These are phyloP conservation scores for Amphipyra berbera DNA, from an alignment of 2,888 invertebrate genomes.

Conservation along the genomic window DNA sequence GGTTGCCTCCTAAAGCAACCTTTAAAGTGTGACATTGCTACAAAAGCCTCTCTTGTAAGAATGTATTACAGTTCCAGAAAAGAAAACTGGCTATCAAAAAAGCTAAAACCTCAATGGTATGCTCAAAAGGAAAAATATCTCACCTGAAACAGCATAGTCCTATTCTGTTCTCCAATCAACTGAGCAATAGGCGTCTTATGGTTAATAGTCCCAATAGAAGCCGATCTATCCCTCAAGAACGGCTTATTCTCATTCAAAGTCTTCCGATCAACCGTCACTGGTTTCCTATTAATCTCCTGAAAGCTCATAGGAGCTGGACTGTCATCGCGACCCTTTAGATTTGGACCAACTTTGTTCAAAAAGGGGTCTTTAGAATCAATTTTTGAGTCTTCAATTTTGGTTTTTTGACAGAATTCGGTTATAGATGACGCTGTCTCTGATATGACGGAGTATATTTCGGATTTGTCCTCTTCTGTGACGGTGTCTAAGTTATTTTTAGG, in stretches of 20 bases:
- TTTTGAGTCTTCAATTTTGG: slow-evolving; percentile 36
- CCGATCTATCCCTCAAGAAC: slow-evolving; percentile 89
- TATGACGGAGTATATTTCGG: slow-evolving; percentile 70
- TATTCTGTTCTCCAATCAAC: slow-evolving; percentile 93
- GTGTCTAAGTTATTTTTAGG: slow-evolving; percentile 80
- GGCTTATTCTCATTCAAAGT: slow-evolving; percentile 80
- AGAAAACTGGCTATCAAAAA: no score
- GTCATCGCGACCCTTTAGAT: slow-evolving; percentile 37
- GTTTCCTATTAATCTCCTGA: slow-evolving; percentile 71
- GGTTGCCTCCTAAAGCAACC: no score
- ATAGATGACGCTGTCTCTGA: slow-evolving; percentile 75
- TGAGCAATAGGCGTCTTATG: slow-evolving; percentile 85
- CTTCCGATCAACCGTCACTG: slow-evolving; percentile 58
- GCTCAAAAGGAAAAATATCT: slow-evolving; percentile 35
- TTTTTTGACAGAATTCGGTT: slow-evolving; percentile 67
- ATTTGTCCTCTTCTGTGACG: slow-evolving; percentile 81
- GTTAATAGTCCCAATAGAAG: slow-evolving; percentile 90
- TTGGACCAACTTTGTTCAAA: slow-evolving; percentile 23
- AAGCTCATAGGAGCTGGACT: slow-evolving; percentile 69
- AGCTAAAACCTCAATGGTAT: no score
- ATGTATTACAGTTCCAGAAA: no score
- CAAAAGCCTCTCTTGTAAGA: no score
- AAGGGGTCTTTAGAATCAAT: slow-evolving; percentile 42
- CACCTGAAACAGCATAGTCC: slow-evolving; percentile 97
- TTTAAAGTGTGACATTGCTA: no score